These are phyloP conservation scores for Aspidoscelis tigris DNA, from an alignment of 2,113 vertebrate genomes.

Conservation along the genomic window DNA sequence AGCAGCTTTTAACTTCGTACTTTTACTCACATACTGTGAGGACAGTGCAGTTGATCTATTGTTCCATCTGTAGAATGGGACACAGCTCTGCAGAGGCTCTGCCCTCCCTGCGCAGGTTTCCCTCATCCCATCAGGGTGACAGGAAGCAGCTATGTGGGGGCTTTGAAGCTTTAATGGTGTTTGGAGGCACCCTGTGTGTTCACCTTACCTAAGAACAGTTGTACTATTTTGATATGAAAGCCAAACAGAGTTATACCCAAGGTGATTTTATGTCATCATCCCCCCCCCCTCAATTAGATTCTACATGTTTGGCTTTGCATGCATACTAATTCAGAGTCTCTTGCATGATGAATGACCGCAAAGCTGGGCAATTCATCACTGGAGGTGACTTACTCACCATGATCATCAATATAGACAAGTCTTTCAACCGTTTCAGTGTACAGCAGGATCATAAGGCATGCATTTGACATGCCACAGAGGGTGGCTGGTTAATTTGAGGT, in stretches of 20 bases:
- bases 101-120: too few species aligned
- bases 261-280: background rate
- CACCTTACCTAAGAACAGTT: too few species aligned
- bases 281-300: background rate
- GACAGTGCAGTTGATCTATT: too few species aligned
- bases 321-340: conserved; percentile 1
- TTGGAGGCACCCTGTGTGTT: too few species aligned
- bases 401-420: conserved; percentile 30
- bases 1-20: too few species aligned
- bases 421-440: conserved; percentile 30
- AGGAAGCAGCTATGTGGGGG: too few species aligned
- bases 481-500: conserved; percentile 39
- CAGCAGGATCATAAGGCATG: conserved; percentile 13
- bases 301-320: background rate
- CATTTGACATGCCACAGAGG: background rate
- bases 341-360: conserved; percentile 5
- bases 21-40: too few species aligned
- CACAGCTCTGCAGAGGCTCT: too few species aligned
- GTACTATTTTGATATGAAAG: background rate
- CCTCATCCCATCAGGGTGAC: too few species aligned
- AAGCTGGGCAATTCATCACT: conserved; percentile 21
- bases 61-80: too few species aligned
- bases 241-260: conserved; percentile 6
- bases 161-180: too few species aligned
- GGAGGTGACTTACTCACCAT: conserved; percentile 18